phyloP scores from a whole-genome alignment of 2,113 vertebrate species.

The Dipodomys merriami region DNA sequence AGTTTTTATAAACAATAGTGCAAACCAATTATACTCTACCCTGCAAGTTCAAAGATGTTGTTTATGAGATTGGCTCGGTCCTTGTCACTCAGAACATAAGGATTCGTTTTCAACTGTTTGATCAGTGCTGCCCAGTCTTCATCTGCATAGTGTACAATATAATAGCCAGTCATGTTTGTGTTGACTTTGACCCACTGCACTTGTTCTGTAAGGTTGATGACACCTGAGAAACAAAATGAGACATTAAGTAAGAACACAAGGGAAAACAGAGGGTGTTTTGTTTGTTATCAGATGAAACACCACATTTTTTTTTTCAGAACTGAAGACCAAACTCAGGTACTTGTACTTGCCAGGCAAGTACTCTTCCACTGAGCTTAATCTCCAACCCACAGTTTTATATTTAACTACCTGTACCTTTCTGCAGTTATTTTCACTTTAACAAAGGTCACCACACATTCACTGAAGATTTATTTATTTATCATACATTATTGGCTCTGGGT shows the following conservation, averaged over 20 bases:
- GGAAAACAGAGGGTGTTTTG: not conserved
- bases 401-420: not conserved
- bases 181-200: constrained; percentile 96
- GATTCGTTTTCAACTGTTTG: constrained; percentile 85
- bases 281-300: constrained; percentile 24
- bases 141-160: constrained; percentile 92
- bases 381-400: no score
- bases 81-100: constrained; percentile 87
- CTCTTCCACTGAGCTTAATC: no score
- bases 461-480: constrained; percentile 29
- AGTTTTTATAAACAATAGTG: not conserved
- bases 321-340: no score
- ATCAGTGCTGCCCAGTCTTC: constrained; percentile 89
- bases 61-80: constrained; percentile 95
- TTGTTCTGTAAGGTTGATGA: constrained; percentile 87
- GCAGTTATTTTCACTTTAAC: constrained; percentile 14
- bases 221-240: constrained; percentile 80
- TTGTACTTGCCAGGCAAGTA: no score
- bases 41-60: constrained; percentile 93
- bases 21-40: constrained; percentile 84
- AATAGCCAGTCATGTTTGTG: constrained; percentile 92
- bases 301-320: constrained; percentile 9
- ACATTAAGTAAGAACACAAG: not conserved
- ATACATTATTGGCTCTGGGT: not conserved
- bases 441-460: not conserved